A percentile compares a stretch with the other conserved stretches of the same genome.
phyloP scores from a whole-genome alignment of 2,888 invertebrate genomes.

The Lepidochrysops patricia region DNA sequence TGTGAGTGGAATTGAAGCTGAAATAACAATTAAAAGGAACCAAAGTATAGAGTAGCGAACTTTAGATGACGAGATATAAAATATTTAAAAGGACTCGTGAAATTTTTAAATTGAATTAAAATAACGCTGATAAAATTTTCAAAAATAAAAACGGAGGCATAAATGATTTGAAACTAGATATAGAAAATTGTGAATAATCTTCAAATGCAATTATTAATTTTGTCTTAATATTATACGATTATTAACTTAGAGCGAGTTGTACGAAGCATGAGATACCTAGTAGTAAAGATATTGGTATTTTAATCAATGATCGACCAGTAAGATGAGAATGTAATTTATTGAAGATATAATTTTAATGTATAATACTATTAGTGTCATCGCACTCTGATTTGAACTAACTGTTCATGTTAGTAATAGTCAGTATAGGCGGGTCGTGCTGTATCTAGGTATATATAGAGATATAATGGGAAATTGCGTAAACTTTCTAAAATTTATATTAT shows the following conservation, averaged over 20 bases:
- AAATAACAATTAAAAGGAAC: slow-evolving; percentile 55
- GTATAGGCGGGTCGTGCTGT: neutral
- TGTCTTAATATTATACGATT: slow-evolving; percentile 3
- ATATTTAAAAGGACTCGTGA: slow-evolving; percentile 18
- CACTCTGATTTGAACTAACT: neutral
- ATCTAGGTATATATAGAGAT: slow-evolving; percentile 8
- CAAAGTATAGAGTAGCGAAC: slow-evolving; percentile 42
- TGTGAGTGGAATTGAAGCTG: slow-evolving; percentile 57
- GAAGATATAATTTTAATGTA: slow-evolving; percentile 11
- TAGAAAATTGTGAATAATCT: neutral
- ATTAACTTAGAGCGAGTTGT: slow-evolving; percentile 1
- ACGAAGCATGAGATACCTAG: neutral
- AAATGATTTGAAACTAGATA: neutral
- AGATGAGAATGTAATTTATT: slow-evolving; percentile 7
- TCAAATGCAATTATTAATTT: slow-evolving; percentile 3
- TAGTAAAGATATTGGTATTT: slow-evolving; percentile 5
- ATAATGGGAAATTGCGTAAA: slow-evolving; percentile 10
- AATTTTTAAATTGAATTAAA: slow-evolving; percentile 19
- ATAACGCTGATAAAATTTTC: neutral
- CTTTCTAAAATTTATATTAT: slow-evolving; percentile 12
- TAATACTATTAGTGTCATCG: slow-evolving; percentile 5
- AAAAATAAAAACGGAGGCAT: neutral
- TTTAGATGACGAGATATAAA: slow-evolving; percentile 22
- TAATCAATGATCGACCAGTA: slow-evolving; percentile 8
- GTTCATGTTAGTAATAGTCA: slow-evolving; percentile 1